Percentiles rank a stretch among this genome's conserved stretches.
Evolutionary conservation across 35 echinoderm and acorn worm genomes (phyloP).

Genomic region (Apostichopus japonicus): DNA sequence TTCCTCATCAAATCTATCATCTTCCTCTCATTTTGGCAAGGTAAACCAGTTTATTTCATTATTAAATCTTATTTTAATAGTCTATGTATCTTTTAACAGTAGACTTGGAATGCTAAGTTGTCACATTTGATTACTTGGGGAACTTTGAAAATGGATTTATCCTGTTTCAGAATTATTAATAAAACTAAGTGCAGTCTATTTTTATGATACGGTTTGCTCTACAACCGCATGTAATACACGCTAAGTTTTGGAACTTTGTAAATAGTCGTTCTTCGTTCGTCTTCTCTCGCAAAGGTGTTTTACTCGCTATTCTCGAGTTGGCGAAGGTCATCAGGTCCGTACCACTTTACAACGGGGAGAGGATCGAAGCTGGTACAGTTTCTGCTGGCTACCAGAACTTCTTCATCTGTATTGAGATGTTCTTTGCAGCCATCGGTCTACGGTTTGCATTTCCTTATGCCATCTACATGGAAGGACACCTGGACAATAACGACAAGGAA

Average conservation of each 20-base stretch:
- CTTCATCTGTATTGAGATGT: slow-evolving; percentile 98
- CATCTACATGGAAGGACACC: slow-evolving; percentile 60
- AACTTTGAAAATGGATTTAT: too few relatives aligned
- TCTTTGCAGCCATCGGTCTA: slow-evolving; percentile 93
- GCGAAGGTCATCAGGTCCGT: slow-evolving; percentile 71
- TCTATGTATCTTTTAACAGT: too few relatives aligned
- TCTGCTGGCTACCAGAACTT: slow-evolving; percentile 99
- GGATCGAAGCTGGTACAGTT: slow-evolving; percentile 75
- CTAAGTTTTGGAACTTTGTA: too few relatives aligned
- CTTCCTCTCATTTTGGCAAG: slow-evolving; percentile 99
- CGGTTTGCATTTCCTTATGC: slow-evolving; percentile 88
- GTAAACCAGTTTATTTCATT: slow-evolving; percentile 24
- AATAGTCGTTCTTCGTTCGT: background rate
- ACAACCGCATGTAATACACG: too few relatives aligned
- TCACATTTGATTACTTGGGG: too few relatives aligned
- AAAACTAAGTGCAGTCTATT: too few relatives aligned
- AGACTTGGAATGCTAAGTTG: too few relatives aligned
- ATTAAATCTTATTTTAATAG: too few relatives aligned
- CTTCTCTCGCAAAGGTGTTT: slow-evolving; percentile 68
- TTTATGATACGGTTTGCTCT: too few relatives aligned
- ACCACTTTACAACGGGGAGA: slow-evolving; percentile 45
- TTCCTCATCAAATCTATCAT: slow-evolving; percentile 96
- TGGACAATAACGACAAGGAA: slow-evolving; percentile 50
- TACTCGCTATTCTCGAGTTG: slow-evolving; percentile 93
- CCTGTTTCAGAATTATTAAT: too few relatives aligned